Base-by-base conservation (phyloP, 2,888 invertebrate genomes). In the Byasa hedistus region DNA sequence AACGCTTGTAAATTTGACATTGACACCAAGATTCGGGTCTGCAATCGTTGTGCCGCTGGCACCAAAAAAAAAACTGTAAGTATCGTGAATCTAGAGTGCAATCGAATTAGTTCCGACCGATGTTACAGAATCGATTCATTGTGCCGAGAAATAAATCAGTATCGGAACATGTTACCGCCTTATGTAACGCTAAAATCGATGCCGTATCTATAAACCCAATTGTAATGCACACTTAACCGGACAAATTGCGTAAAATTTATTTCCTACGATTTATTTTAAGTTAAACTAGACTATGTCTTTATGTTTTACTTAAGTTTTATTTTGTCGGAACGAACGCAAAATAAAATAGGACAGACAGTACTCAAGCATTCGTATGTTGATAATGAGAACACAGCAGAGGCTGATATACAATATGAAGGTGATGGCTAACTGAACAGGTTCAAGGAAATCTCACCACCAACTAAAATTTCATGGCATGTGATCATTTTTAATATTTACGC, bases 1-100 rank as follows among this genome's bases (percentile, higher is more conserved):
- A 66, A 60, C 64, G 69, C 70, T 69, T 70, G 71, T 75, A 70
- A 69, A 73, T 72, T 72, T 77, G 77, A 75, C 78, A 77, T 78
- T 78, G 78, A 77, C 75, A 73, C 73, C 71, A 68, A 66, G 70
- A 69, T 52, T 22, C 51, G 48, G 17, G 36, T 69, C 71, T 68
- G 69, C 69, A 72, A 71, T 65, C 68, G 71, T 39, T 21, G 71
- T 68, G 61, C 66, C 59, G 69, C 61, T 65, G 62, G 64, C 69
- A 72, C 71, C 72, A 74, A 72, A 73, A 75, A 71, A 24, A 21
- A 10, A 21, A 51, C 39, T 71, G 68, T 71, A 69, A 69, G 69
- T 70, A 71, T 63, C 64, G 60, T 64, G 66, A 69, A 69, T 69
- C 68, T 69, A 71, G 66, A 65, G 54, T 73, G 75, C 75, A 74